A percentile compares a stretch with the other conserved stretches of the same genome.
phyloP scores from a whole-genome alignment of 2,888 invertebrate species.

The Apocheima hispidaria region DNA sequence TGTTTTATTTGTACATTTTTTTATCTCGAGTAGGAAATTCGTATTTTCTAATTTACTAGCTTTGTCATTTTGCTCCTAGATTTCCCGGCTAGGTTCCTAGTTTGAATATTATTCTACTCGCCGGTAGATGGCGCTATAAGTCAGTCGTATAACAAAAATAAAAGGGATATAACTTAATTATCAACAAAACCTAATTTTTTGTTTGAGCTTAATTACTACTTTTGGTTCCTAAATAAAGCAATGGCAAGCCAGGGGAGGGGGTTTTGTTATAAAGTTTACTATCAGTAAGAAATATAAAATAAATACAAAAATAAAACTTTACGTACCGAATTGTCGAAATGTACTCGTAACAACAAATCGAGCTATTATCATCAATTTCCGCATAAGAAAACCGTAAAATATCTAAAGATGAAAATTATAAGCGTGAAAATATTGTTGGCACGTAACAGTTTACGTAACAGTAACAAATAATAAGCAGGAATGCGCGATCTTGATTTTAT shows the following conservation, averaged over 20 bases:
- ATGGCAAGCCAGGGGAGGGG: no score
- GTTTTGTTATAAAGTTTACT: no score
- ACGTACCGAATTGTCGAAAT: not conserved
- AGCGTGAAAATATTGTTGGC: conserved; percentile 14
- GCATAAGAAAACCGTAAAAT: conserved; percentile 16
- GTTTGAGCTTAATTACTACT: no score
- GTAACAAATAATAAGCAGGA: no score
- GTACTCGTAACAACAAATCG: not conserved
- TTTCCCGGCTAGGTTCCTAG: no score
- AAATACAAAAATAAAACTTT: no score
- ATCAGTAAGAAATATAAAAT: no score
- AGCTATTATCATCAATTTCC: conserved; percentile 5
- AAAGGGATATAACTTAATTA: no score
- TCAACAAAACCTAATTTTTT: no score
- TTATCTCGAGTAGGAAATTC: not conserved
- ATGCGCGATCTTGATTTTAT: conserved; percentile 5
- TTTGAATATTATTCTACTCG: conserved; percentile 9
- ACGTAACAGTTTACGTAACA: conserved; percentile 19
- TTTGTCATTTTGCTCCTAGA: not conserved
- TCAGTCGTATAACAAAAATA: not conserved
- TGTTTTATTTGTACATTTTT: no score
- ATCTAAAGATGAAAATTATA: conserved; percentile 21
- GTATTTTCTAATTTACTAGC: not conserved
- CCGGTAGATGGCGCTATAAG: conserved; percentile 25
- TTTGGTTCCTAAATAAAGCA: no score